Evolutionary conservation across 2,797 vertebrate genomes (phyloP), one percentile per base, ranked within the genome.

Genomic region (Phoxinus dragarum): DNA sequence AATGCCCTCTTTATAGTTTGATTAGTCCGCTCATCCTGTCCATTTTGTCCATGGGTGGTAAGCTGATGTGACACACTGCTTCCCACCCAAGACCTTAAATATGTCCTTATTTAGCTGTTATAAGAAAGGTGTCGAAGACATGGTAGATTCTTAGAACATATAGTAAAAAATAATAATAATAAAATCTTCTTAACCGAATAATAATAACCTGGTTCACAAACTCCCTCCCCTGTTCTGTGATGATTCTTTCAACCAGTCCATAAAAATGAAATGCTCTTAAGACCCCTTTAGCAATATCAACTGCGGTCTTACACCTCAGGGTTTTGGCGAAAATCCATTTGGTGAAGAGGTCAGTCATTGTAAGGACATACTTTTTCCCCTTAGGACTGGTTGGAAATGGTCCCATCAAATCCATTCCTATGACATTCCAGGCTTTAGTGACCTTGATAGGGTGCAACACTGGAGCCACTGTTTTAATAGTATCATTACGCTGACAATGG

Each of bases 131-230:
- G 5, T 36, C 4, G 4, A 36, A 36, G 36, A 36, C 36, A 36
- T 36, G 36, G 36, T 3, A 38, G 36, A 38, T 38, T 38, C 6
- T 38, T 38, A 38, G 6, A 38, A 38, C 38, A 38, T 38, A 38
- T 38, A 38, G 38, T 1, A 6, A 38, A 38, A 38, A 38, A n/a
- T n/a, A n/a, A n/a, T n/a, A n/a, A n/a, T n/a, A n/a, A n/a, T n/a
- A n/a, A n/a, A n/a, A n/a, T n/a, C n/a, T n/a, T n/a, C 38, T 38
- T 38, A 38, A 38, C 38, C 6, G 40, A 54, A 23, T 56, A 74
- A 74, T 73, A 73, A n/a, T 61, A 47, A 81, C 31, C 71, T 83
- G 52, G 54, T 75, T 64, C 38, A 83, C 69, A 66, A 75, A 75
- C 59, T 74, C 69, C 7, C 40, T 72, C 56, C 54, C n/a, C n/a